Percentiles rank a stretch among this genome's conserved stretches.
These are phyloP conservation scores for Salvelinus fontinalis DNA, from an alignment of 2,113 vertebrate species.

Conservation along the genomic window DNA sequence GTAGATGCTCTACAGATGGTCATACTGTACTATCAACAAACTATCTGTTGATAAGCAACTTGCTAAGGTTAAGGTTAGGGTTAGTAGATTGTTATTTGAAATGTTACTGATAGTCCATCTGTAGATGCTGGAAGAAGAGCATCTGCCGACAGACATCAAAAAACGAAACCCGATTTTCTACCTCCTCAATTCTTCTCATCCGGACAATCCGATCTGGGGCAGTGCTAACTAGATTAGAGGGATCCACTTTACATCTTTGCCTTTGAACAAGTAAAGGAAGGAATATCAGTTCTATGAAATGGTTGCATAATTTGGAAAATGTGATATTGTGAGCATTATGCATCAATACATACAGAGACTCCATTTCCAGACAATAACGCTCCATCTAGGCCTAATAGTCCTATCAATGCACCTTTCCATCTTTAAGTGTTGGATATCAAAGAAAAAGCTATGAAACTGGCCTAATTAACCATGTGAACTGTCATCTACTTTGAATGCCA, in stretches of 20 bases:
- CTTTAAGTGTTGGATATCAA: background rate
- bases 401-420: background rate
- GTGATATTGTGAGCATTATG: too few relatives aligned
- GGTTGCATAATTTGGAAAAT: background rate
- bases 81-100: too few relatives aligned
- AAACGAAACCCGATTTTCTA: background rate
- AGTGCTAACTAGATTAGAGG: background rate
- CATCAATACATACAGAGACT: too few relatives aligned
- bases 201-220: background rate
- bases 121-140: background rate
- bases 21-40: too few relatives aligned
- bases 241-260: background rate
- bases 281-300: background rate
- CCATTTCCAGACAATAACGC: too few relatives aligned
- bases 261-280: background rate
- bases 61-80: too few relatives aligned
- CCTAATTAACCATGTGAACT: background rate
- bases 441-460: background rate
- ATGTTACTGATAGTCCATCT: too few relatives aligned
- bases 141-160: background rate
- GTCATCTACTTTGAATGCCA: background rate
- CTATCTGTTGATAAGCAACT: too few relatives aligned
- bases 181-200: background rate
- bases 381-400: background rate
- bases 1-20: too few relatives aligned